Evolutionary conservation across 2,888 invertebrate genomes (phyloP), one percentile per base, ranked within the genome.

Genomic region (Eristalinus aeneus): DNA sequence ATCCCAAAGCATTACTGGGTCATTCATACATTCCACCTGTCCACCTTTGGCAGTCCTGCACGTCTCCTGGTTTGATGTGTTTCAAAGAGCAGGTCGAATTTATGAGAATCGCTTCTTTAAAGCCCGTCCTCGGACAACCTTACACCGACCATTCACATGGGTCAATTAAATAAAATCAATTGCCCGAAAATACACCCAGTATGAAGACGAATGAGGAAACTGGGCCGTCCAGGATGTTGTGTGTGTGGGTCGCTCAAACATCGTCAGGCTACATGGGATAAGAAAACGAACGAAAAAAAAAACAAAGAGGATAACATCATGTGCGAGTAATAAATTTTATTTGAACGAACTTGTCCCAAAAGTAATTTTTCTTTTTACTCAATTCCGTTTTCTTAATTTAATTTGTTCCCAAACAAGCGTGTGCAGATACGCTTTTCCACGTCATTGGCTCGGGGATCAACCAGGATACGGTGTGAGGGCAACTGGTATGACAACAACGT

Each of bases 301-400:
- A 20, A 72, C 60, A 23, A 39, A 9, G n/a, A 39, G n/a, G 39
- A 69, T 46, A 80, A 80, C 74, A 74, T 80, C 74, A 74, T 80
- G 80, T 80, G 80, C 80, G 68, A 80, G 74, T 74, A 80, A 80
- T 80, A 80, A 80, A 80, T 80, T 80, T 80, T 80, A 80, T 80
- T 80, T 80, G 80, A 80, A 74, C 54, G 74, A 74, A 74, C 80
- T 80, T 80, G 80, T 74, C 80, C 80, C 74, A 61, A 74, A 80
- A 80, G 80, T 64, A 67, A 80, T 83, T 77, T 73, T 77, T 83
- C 61, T 67, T 68, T 77, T 83, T 63, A 77, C 76, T 77, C 77
- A 73, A 83, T 77, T 83, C 68, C 63, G 74, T 74, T 79, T 79
- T 81, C 72, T 83, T 83, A 77, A 83, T 83, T 83, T 83, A 76